Evolutionary conservation across 2,888 invertebrate species (phyloP), one percentile per base, ranked within the genome.

Genomic region (Autographa pulchrina): DNA sequence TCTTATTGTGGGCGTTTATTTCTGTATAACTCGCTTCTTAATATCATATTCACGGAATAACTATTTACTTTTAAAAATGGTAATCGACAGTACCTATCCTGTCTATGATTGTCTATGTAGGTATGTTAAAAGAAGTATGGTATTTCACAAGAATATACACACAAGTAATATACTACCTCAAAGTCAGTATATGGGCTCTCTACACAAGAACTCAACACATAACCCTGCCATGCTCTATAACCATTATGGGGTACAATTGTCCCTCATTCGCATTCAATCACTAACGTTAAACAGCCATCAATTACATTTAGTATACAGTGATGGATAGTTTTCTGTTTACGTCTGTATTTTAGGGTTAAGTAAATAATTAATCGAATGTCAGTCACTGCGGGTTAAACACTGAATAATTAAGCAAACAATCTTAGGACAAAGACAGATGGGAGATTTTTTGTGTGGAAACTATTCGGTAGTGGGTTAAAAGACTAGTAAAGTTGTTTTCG

Each of bases 321-420:
- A 80, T 78, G 77, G 66, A 78, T 80, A 78, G 81, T 72, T 76
- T 76, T 72, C 77, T 59, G 59, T 62, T 68, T 52, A 61, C 68
- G 48, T 68, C 68, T 80, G 25, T 68, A 80, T 68, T 78, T 77
- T 68, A 68, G 35, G 81, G 68, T 54, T 66, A 80, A 80, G 63
- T 72, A 41, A 67, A 78, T 80, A 78, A 78, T 78, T 80, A 72
- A 78, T 78, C 48, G 72, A 68, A 31, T 80, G 78, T 78, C 78
- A 64, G 64, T 77, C 78, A 80, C 5, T 76, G 65, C 35, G 68
- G 65, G 18, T 18, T 60, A 18, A 54, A 61, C 72, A 64, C 73
- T 78, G 72, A 78, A 78, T 78, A 80, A 80, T 80, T 76, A 62
- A 78, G 68, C 54, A 58, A 77, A 52, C 41, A 32, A 66, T 80